Percentiles rank a stretch among this genome's conserved stretches.
These are phyloP conservation scores for Masnerella sp. DNA, from an alignment of 2,888 invertebrate genomes.

Conservation along the genomic window DNA sequence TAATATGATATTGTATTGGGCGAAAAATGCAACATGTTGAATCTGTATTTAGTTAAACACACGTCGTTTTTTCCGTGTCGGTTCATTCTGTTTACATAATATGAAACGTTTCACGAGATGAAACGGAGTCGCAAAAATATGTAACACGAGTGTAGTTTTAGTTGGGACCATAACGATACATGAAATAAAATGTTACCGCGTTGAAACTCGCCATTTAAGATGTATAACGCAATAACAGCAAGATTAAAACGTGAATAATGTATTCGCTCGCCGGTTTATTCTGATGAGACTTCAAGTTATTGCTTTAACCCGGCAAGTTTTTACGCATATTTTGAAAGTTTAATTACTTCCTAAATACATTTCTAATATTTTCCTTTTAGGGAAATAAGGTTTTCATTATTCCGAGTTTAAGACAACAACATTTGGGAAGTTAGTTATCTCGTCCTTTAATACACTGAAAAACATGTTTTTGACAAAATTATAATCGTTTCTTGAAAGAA, in stretches of 20 bases:
- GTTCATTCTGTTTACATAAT: not conserved
- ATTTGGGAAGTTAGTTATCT: too few species aligned
- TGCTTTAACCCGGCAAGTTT: slow-evolving; percentile 11
- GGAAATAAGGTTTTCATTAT: too few species aligned
- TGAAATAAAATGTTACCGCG: slow-evolving; percentile 25
- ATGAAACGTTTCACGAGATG: slow-evolving; percentile 5
- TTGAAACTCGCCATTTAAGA: slow-evolving; percentile 20
- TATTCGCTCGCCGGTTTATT: slow-evolving; percentile 1
- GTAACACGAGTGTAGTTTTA: slow-evolving; percentile 11
- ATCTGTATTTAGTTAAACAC: not conserved
- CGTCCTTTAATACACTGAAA: too few species aligned
- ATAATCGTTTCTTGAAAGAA: too few species aligned
- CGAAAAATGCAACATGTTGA: not conserved
- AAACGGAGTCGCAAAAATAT: slow-evolving; percentile 9
- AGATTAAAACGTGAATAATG: slow-evolving; percentile 33
- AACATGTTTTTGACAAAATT: too few species aligned
- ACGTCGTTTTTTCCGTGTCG: not conserved
- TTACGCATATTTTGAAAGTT: not conserved
- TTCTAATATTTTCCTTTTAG: too few species aligned
- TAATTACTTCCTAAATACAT: too few species aligned
- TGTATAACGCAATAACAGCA: slow-evolving; percentile 30
- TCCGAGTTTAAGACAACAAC: too few species aligned
- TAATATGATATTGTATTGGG: too few species aligned
- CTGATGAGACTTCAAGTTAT: slow-evolving; percentile 11
- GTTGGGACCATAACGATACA: slow-evolving; percentile 9